Conservation (phyloP, 1,140 invertebrate genomes). For the Drosophila sulfurigaster region DNA sequence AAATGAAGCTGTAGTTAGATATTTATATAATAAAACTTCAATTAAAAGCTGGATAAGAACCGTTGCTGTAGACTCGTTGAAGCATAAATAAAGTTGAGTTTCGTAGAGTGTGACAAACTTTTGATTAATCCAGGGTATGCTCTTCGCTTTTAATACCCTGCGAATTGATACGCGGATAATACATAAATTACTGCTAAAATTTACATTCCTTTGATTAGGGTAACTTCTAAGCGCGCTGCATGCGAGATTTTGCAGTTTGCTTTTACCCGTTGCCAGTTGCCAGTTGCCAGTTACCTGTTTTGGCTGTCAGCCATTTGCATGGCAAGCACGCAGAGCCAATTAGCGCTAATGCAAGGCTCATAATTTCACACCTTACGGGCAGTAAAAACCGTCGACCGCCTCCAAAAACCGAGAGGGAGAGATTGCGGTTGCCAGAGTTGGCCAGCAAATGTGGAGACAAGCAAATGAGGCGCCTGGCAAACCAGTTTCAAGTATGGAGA, state of each 20-base stretch:
- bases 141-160: too few species aligned
- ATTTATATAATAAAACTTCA: constrained; percentile 28
- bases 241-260: background rate
- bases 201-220: background rate
- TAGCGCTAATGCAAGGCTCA: constrained; percentile 71
- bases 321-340: constrained; percentile 53
- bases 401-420: constrained; percentile 2
- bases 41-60: background rate
- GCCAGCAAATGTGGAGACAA: constrained; percentile 16
- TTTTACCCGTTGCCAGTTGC: background rate
- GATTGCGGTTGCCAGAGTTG: constrained; percentile 11
- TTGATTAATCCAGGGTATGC: background rate
- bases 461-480: constrained; percentile 30
- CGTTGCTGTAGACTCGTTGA: too few species aligned
- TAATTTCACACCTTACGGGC: constrained; percentile 69
- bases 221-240: background rate
- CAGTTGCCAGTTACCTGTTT: background rate
- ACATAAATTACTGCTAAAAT: background rate
- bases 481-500: constrained; percentile 34
- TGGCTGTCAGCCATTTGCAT: constrained; percentile 41
- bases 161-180: too few species aligned
- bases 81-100: constrained; percentile 11
- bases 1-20: background rate
- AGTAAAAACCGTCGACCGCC: constrained; percentile 27
- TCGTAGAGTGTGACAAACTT: too few species aligned